These are phyloP conservation scores for Phaethornis superciliosus DNA, from an alignment of 2,113 vertebrate species.

Conservation along the genomic window DNA sequence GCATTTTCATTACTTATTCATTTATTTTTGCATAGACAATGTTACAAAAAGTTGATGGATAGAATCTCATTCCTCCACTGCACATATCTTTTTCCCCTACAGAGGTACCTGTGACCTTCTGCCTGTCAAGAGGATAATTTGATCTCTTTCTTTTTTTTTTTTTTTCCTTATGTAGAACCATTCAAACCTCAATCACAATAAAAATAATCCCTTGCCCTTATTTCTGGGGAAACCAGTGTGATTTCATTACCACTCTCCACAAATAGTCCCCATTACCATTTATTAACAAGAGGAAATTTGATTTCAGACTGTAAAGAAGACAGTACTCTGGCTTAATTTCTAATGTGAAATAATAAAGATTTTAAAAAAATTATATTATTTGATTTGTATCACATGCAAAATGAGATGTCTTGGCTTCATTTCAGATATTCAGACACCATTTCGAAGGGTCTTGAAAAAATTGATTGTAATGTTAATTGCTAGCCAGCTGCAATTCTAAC, in stretches of 20 bases:
- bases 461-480: not conserved
- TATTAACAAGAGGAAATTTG: not conserved
- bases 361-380: not conserved
- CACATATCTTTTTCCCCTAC: not conserved
- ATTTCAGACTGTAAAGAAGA: not conserved
- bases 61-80: not conserved
- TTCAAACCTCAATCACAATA: not conserved
- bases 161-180: not conserved
- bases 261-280: not conserved
- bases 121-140: not conserved
- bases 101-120: not conserved
- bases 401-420: not conserved
- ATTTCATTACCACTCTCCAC: not conserved
- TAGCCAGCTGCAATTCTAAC: not conserved
- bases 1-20: not conserved
- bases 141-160: fast-evolving
- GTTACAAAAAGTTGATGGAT: not conserved
- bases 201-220: not conserved
- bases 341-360: not conserved
- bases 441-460: not conserved
- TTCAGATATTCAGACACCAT: not conserved
- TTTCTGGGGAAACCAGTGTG: not conserved
- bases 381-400: not conserved
- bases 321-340: not conserved
- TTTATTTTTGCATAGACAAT: not conserved